Conservation (phyloP, 2,888 invertebrate species). For the Heliconius charithonia region DNA sequence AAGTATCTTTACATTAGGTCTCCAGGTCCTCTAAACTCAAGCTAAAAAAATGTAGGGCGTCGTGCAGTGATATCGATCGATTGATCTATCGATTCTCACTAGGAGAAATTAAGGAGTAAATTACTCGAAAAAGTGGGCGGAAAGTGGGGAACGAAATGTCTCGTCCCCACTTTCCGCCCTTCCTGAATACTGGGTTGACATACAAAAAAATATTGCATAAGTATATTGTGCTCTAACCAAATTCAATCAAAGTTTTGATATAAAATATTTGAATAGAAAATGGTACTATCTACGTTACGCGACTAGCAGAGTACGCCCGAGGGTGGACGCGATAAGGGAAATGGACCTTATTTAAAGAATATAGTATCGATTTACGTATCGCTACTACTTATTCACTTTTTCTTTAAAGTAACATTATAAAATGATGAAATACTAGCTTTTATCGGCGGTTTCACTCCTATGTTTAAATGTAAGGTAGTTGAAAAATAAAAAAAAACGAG, state of each 20-base stretch:
- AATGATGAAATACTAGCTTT: neutral
- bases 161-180: no score
- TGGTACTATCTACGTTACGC: constrained; percentile 3
- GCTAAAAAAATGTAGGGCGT: no score
- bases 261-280: constrained; percentile 16
- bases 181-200: neutral
- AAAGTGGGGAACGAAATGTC: neutral
- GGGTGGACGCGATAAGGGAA: constrained; percentile 26
- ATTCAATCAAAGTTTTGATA: neutral
- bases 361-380: constrained; percentile 32
- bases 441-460: neutral
- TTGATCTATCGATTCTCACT: neutral
- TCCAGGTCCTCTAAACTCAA: neutral
- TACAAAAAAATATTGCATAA: neutral
- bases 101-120: no score
- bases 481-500: no score
- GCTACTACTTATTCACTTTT: constrained; percentile 9
- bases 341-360: constrained; percentile 33
- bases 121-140: neutral
- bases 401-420: neutral
- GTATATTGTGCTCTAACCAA: neutral
- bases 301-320: constrained; percentile 19
- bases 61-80: neutral
- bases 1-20: neutral
- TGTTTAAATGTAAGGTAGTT: neutral